Percentiles rank a stretch among this genome's conserved stretches.
These are phyloP conservation scores for Leptothorax acervorum DNA, from an alignment of 2,888 invertebrate species.

Conservation along the genomic window DNA sequence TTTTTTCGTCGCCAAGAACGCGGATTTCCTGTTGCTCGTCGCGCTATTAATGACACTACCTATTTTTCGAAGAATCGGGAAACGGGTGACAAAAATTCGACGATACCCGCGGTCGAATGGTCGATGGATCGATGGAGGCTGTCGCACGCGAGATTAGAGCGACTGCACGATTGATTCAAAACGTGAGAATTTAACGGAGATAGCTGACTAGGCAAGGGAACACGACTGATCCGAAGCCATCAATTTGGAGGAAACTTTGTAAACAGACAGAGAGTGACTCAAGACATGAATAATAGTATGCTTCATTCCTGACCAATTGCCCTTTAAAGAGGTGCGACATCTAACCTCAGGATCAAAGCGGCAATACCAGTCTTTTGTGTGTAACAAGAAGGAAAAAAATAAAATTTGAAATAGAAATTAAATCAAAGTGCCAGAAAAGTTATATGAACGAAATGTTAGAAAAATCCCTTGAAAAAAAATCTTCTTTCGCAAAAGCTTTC, in stretches of 20 bases:
- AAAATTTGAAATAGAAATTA: neutral
- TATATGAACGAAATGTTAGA: neutral
- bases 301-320: constrained; percentile 50
- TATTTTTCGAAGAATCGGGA: constrained; percentile 28
- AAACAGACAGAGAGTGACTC: constrained; percentile 43
- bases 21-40: constrained; percentile 62
- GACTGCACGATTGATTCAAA: constrained; percentile 55
- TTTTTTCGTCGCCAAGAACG: constrained; percentile 63
- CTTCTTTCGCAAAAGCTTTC: neutral
- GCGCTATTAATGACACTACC: constrained; percentile 50
- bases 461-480: neutral
- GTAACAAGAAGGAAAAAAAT: neutral
- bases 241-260: constrained; percentile 46
- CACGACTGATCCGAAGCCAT: constrained; percentile 42
- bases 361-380: neutral
- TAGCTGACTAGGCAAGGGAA: constrained; percentile 35
- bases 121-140: constrained; percentile 19
- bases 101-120: neutral
- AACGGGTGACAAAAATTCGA: constrained; percentile 23
- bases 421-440: neutral
- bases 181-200: constrained; percentile 55
- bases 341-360: constrained; percentile 43
- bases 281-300: constrained; percentile 44
- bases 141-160: constrained; percentile 47
- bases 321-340: constrained; percentile 51